These are phyloP conservation scores for Apocrypta bakeri DNA, from an alignment of 1,140 invertebrate species.

Conservation along the genomic window DNA sequence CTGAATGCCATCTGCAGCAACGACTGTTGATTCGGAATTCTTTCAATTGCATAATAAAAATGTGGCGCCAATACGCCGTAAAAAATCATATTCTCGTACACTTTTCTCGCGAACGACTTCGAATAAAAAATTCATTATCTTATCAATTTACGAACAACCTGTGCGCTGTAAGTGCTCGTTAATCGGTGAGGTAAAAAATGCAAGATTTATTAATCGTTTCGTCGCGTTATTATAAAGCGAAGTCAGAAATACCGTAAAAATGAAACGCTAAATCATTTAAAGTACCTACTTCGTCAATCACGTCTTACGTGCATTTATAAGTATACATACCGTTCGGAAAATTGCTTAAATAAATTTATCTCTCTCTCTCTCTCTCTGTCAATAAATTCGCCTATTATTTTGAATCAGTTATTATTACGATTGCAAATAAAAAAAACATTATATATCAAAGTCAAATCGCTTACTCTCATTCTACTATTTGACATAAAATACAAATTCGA, in stretches of 20 bases:
- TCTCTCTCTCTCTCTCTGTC: not conserved
- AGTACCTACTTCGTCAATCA: no score
- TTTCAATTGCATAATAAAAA: no score
- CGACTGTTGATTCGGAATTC: not conserved
- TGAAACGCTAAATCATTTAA: no score
- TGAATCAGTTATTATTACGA: no score
- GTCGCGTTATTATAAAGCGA: not conserved
- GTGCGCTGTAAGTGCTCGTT: not conserved
- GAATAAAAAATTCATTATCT: slow-evolving; percentile 3
- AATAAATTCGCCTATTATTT: not conserved
- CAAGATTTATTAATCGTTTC: not conserved
- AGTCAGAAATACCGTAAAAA: no score
- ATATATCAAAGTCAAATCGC: no score
- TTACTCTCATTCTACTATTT: no score
- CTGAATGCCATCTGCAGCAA: not conserved
- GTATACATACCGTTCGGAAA: not conserved
- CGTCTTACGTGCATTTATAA: no score
- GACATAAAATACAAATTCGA: no score
- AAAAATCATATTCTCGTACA: not conserved
- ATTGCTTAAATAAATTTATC: not conserved
- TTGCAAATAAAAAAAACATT: no score
- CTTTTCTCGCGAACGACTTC: not conserved
- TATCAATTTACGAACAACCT: not conserved
- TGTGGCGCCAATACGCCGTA: not conserved
- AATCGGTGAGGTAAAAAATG: slow-evolving; percentile 39